These are phyloP conservation scores for Drosophila prosaltans DNA, from an alignment of 1,140 invertebrate species.

Conservation along the genomic window DNA sequence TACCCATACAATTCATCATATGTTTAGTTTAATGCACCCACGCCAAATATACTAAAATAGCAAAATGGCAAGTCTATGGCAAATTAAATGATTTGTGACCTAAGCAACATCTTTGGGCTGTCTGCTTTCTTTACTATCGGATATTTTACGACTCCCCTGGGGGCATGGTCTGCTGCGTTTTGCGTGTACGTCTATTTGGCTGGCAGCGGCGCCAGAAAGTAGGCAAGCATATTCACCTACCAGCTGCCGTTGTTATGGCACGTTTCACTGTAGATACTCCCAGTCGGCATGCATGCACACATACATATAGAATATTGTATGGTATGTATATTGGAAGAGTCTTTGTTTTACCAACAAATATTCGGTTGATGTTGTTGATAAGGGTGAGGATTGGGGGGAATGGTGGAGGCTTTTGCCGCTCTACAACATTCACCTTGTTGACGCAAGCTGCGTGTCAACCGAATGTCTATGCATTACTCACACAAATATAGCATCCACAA, in stretches of 20 bases:
- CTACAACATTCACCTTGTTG: conserved; percentile 27
- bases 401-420: not conserved
- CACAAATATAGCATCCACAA: conserved; percentile 11
- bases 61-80: conserved; percentile 11
- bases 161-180: not conserved
- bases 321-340: not conserved
- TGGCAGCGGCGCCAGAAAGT: conserved; percentile 22
- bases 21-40: conserved; percentile 15
- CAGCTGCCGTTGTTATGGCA: not conserved
- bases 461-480: conserved; percentile 56
- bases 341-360: conserved; percentile 15
- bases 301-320: no score
- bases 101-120: conserved; percentile 32
- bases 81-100: conserved; percentile 70
- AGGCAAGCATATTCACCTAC: conserved; percentile 28
- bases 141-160: conserved; percentile 55
- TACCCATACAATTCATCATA: conserved; percentile 12
- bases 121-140: conserved; percentile 31
- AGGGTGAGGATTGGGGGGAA: conserved; percentile 19
- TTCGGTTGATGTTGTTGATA: conserved; percentile 15
- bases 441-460: conserved; percentile 43
- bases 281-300: not conserved
- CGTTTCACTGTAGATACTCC: not conserved
- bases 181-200: not conserved
- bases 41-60: conserved; percentile 1